A percentile compares a stretch with the other conserved stretches of the same genome.
These are phyloP conservation scores for Colletes latitarsis DNA, from an alignment of 1,140 invertebrate species.

Conservation along the genomic window DNA sequence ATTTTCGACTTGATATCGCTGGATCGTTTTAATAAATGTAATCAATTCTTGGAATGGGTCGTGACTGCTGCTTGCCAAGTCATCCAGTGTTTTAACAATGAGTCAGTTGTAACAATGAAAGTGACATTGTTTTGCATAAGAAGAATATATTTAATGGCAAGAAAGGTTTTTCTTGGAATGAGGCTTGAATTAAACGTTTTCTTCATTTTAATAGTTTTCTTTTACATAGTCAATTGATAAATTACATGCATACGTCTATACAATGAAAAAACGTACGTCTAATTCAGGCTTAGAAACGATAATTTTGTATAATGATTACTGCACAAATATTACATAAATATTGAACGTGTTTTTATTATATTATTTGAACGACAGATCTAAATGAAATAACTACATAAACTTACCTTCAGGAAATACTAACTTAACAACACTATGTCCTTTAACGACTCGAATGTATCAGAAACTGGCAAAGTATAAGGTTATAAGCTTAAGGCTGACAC, in stretches of 20 bases:
- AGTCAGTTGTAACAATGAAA: conserved; percentile 5
- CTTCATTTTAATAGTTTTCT: neutral
- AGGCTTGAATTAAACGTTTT: neutral
- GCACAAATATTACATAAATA: no score
- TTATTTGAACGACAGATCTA: no score
- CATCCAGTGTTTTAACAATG: conserved; percentile 10
- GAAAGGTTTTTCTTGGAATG: neutral
- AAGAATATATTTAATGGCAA: neutral
- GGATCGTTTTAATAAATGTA: neutral
- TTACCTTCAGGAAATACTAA: neutral
- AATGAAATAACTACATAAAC: neutral
- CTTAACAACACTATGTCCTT: neutral
- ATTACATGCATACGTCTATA: neutral
- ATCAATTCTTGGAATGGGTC: neutral
- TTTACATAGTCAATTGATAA: neutral
- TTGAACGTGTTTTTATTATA: no score
- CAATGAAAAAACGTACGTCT: no score
- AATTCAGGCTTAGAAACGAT: no score
- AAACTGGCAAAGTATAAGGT: neutral
- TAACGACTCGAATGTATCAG: no score
- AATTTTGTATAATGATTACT: no score
- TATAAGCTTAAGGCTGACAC: neutral
- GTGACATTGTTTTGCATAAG: neutral
- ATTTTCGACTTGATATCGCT: neutral
- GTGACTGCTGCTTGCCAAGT: neutral